These are phyloP conservation scores for Scaptomyza graminum DNA, from an alignment of 1,140 invertebrate species.

Conservation along the genomic window DNA sequence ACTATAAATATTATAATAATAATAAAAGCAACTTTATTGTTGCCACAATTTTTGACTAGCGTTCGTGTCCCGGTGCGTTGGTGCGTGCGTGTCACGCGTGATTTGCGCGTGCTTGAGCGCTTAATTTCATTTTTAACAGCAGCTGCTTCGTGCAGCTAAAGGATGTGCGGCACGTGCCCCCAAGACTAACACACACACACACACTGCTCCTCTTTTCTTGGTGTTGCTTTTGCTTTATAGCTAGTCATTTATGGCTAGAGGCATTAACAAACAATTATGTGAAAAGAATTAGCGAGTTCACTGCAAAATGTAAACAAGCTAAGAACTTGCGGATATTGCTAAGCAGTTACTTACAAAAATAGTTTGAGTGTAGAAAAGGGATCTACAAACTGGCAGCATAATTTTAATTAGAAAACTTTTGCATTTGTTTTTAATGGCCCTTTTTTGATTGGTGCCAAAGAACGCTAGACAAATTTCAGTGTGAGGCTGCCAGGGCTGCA, in stretches of 20 bases:
- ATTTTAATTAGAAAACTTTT: slow-evolving; percentile 80
- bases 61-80: slow-evolving; percentile 3
- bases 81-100: slow-evolving; percentile 59
- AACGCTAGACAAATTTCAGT: slow-evolving; percentile 29
- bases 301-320: slow-evolving; percentile 15
- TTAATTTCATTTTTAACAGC: slow-evolving; percentile 57
- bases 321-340: slow-evolving; percentile 1
- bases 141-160: background rate
- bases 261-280: slow-evolving; percentile 65
- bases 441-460: slow-evolving; percentile 5
- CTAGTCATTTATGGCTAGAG: slow-evolving; percentile 40
- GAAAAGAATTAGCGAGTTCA: slow-evolving; percentile 19
- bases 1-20: slow-evolving; percentile 68
- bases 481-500: slow-evolving; percentile 15
- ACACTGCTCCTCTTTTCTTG: background rate
- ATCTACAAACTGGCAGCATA: slow-evolving; percentile 16
- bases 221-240: slow-evolving; percentile 18
- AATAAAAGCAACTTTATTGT: slow-evolving; percentile 43
- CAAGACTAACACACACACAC: slow-evolving; percentile 3
- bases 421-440: slow-evolving; percentile 57
- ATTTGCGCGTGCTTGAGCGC: slow-evolving; percentile 57
- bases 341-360: slow-evolving; percentile 4
- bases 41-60: slow-evolving; percentile 24
- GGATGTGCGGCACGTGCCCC: slow-evolving; percentile 23
- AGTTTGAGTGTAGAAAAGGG: slow-evolving; percentile 23